phyloP scores from a whole-genome alignment of 64 coral and sea anemone genomes.

The Acropora tenuis region DNA sequence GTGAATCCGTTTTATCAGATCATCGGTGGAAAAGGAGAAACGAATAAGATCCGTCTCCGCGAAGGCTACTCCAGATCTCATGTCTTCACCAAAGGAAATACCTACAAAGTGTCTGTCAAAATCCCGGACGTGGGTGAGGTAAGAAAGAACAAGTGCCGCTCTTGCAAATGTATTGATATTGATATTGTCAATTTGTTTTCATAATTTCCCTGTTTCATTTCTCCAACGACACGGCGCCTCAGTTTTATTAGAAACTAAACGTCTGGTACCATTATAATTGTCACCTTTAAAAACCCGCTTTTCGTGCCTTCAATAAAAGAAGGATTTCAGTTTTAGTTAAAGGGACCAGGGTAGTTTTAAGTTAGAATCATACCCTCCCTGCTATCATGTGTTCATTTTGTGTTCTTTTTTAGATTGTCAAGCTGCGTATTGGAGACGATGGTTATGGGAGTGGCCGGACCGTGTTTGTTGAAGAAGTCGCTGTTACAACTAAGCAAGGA shows the following conservation, averaged over 20 bases:
- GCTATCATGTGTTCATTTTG: too few relatives aligned
- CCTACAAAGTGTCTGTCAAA: conserved; percentile 82
- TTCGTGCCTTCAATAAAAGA: too few relatives aligned
- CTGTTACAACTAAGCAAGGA: conserved; percentile 61
- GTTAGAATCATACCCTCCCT: too few relatives aligned
- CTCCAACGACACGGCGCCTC: too few relatives aligned
- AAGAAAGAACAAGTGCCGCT: background rate
- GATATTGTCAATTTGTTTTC: too few relatives aligned
- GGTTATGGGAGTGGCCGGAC: conserved; percentile 51
- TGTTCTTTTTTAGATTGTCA: conserved; percentile 60
- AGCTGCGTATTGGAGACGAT: conserved; percentile 76
- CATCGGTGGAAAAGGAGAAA: conserved; percentile 76
- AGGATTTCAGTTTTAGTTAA: too few relatives aligned
- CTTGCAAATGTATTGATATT: too few relatives aligned
- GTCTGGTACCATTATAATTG: too few relatives aligned
- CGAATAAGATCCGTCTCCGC: conserved; percentile 81
- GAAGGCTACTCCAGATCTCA: conserved; percentile 79
- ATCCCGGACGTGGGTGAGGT: conserved; percentile 89
- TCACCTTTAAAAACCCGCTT: too few relatives aligned
- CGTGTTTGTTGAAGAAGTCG: conserved; percentile 78
- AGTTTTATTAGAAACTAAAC: too few relatives aligned
- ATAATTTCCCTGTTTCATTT: too few relatives aligned
- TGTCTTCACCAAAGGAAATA: conserved; percentile 79
- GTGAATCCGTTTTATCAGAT: conserved; percentile 87
- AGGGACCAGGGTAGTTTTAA: too few relatives aligned